phyloP scores from a whole-genome alignment of 2,888 invertebrate genomes.

The Dusona sp. region DNA sequence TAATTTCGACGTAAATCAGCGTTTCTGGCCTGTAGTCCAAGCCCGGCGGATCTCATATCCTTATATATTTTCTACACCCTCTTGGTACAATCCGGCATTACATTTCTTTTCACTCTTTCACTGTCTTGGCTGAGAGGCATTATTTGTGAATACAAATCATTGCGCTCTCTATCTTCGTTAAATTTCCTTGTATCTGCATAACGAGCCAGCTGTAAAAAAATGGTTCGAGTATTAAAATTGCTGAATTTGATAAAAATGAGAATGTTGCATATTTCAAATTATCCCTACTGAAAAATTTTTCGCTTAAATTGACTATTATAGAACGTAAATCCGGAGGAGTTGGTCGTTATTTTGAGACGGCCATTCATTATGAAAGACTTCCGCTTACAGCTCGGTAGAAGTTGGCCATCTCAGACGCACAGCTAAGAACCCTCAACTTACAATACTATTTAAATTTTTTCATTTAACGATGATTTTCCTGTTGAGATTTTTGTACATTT shows the following conservation, averaged over 20 bases:
- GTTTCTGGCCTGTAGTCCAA: neutral
- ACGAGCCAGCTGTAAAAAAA: neutral
- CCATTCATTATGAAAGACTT: too few relatives aligned
- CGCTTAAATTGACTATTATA: too few relatives aligned
- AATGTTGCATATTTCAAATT: neutral
- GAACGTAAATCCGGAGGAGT: too few relatives aligned
- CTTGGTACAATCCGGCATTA: neutral
- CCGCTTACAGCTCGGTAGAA: too few relatives aligned
- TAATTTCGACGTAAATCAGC: neutral
- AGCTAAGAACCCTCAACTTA: too few relatives aligned
- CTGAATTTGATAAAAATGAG: neutral
- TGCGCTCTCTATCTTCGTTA: neutral
- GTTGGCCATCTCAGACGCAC: too few relatives aligned
- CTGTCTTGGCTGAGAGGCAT: neutral
- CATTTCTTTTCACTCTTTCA: neutral
- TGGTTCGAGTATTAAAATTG: neutral
- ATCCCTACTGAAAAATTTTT: neutral
- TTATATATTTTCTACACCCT: neutral
- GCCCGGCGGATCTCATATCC: neutral
- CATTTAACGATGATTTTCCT: too few relatives aligned
- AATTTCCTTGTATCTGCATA: neutral
- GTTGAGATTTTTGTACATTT: too few relatives aligned
- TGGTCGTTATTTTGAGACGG: too few relatives aligned
- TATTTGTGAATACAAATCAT: neutral
- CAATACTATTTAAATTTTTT: too few relatives aligned